These are phyloP conservation scores for Bubalus kerabau DNA, from an alignment of 2,113 vertebrate genomes.

Conservation along the genomic window DNA sequence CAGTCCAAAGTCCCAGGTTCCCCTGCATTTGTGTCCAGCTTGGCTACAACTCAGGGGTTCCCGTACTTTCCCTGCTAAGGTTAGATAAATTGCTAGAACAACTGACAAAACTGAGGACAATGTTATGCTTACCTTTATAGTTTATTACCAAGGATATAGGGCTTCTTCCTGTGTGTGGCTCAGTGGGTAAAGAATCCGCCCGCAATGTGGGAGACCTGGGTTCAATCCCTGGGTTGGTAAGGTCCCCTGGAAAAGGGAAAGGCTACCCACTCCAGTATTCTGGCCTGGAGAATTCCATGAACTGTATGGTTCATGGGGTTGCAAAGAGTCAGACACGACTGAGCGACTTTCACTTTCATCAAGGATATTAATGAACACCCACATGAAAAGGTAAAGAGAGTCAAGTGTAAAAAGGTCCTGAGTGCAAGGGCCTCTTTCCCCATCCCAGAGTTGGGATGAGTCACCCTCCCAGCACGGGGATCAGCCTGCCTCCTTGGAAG, in stretches of 20 bases:
- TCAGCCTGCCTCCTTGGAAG: neutral
- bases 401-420: neutral
- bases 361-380: neutral
- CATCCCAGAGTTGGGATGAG: accelerated
- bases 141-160: neutral
- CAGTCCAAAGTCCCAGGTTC: neutral
- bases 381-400: neutral
- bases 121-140: neutral
- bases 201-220: neutral
- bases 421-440: neutral
- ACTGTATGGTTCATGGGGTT: neutral
- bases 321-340: neutral
- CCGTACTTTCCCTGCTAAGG: neutral
- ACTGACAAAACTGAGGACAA: neutral
- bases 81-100: neutral
- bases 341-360: neutral
- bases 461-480: neutral
- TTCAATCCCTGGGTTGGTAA: neutral
- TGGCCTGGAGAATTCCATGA: neutral
- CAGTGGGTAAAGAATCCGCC: neutral
- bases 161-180: neutral
- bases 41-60: neutral
- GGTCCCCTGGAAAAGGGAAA: neutral
- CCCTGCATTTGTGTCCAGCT: neutral
- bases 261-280: neutral